Conservation (phyloP, 2,113 vertebrate species). For the Trichechus manatus region DNA sequence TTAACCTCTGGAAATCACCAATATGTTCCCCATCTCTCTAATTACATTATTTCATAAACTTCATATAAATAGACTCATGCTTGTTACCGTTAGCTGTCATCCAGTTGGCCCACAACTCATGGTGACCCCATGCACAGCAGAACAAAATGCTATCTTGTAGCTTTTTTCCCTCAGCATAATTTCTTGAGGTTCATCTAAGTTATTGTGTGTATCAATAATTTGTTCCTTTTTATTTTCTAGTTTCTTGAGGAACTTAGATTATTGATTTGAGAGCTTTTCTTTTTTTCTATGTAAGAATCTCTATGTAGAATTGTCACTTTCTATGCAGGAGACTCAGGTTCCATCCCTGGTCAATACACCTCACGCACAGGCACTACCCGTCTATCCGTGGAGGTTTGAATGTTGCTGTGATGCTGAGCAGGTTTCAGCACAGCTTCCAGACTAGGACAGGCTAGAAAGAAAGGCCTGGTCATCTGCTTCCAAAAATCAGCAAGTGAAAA, state of each 20-base stretch:
- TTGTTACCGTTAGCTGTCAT: no score
- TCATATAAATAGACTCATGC: no score
- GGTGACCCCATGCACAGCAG: not conserved
- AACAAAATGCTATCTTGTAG: not conserved
- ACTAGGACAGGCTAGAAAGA: not conserved
- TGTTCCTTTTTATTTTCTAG: not conserved
- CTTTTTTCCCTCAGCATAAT: not conserved
- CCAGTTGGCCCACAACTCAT: not conserved
- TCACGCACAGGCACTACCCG: no score
- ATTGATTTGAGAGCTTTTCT: not conserved
- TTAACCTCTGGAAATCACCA: not conserved
- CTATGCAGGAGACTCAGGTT: not conserved
- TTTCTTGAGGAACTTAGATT: not conserved
- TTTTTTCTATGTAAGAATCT: not conserved
- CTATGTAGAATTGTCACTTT: not conserved
- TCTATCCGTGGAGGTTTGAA: not conserved
- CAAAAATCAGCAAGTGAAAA: not conserved
- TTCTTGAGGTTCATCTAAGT: not conserved
- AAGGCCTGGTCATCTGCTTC: not conserved
- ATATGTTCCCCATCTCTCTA: no score
- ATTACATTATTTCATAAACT: no score
- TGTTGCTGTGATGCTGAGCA: not conserved
- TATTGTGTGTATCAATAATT: not conserved
- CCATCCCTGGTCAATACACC: no score
- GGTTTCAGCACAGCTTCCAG: not conserved